Evolutionary conservation across 2,797 vertebrate genomes (phyloP), one percentile per base, ranked within the genome.

Genomic region (Phoxinus dragarum): DNA sequence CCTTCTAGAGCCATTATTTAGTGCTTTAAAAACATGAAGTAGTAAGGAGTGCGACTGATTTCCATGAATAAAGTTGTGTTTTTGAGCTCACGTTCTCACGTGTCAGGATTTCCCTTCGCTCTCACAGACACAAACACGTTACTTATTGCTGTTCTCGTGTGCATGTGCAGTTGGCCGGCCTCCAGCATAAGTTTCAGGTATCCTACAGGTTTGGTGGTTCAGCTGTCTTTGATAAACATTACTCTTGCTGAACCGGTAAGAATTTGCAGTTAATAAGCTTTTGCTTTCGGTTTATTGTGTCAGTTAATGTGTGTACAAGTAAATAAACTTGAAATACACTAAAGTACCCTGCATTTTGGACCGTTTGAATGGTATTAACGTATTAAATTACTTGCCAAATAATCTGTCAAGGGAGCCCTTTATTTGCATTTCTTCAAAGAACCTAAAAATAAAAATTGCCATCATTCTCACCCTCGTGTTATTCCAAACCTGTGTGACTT

Each of bases 151-250:
- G 23, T 56, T 36, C 64, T 71, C 1, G 40, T 34, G 4, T 69
- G 27, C 83, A 71, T 19, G 5, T 79, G 83, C 21, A n/a, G 66
- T 71, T 84, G 75, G 75, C 54, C 5, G 34, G 49, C 83, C 27
- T 79, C 40, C 47, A 84, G 52, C 14, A 1, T 34, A 44, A 34
- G 16, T 31, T 84, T 84, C 40, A 71, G 67, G 47, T 54, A 23
- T 76, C 44, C 34, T 84, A 64, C 23, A 66, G 34, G 36, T 49
- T 17, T 14, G 16, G 23, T 54, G 11, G 64, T 67, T 69, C 47
- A 84, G 64, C n/a, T 68, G 82, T 84, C 73, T 76, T 42, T 69
- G 1, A 34, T 56, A 34, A 77, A 44, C 64, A 56, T 77, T 34
- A 59, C 64, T 56, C 36, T n/a, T 44, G 31, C 19, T 23, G 9